Base-by-base conservation (phyloP, 2,797 vertebrate species). In the Paedocypris micromegethes region DNA sequence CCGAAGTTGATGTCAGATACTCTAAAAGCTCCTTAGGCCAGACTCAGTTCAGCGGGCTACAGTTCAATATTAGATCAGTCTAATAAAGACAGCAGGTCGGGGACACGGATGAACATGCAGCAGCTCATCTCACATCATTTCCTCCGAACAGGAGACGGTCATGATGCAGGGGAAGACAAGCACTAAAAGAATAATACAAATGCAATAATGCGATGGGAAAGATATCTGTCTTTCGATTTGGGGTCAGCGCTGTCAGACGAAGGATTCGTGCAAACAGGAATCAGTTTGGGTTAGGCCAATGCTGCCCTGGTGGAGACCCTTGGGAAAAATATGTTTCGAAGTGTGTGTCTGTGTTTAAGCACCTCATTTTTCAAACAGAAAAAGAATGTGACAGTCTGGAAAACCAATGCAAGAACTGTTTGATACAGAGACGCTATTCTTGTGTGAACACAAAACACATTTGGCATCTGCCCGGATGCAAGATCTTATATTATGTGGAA, bases 121-220 rank as follows among this genome's bases (percentile, higher is more conserved):
- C 62, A 49, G 2, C 52, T 23, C 59, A 45, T 44, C 9, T 50
- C 44, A 38, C 61, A 60, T 60, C 48, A 77, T 65, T 50, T 47
- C 54, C 45, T 56, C 4, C 7, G 57, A 69, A 63, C 47, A 60
- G 56, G 44, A 55, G 51, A 56, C 63, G 58, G 49, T 23, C 23
- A 23, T 23, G 60, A 62, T 66, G 52, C 62, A 70, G 8, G 38
- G 40, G 44, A 50, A 50, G 6, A n/a, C 59, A 70, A 65, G 70
- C 74, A 74, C 74, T 70, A 54, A 62, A 58, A 63, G 62, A 61
- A 50, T 70, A 67, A 76, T 65, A 23, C 23, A 71, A 75, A 72
- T 61, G 70, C 55, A 46, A 49, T 61, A 70, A 71, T 64, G 58
- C 67, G 64, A 66, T 56, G 53, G 66, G 58, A 45, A 53, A n/a